A percentile compares a stretch with the other conserved stretches of the same genome.
phyloP scores from a whole-genome alignment of 2,797 vertebrate genomes.

The Calcarius lapponicus region DNA sequence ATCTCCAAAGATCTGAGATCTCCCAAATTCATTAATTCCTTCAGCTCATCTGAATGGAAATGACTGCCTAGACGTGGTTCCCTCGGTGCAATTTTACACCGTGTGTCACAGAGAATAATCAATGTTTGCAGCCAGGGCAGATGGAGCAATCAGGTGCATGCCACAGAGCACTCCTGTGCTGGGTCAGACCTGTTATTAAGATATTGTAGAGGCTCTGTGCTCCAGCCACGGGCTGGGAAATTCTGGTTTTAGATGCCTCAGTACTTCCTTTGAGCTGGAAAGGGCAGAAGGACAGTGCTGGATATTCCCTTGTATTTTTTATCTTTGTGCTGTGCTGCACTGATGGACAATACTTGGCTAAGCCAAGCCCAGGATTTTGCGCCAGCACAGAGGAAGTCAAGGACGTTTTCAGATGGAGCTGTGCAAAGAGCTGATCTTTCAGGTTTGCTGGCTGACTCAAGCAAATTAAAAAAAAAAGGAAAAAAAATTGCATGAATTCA shows the following conservation, averaged over 20 bases:
- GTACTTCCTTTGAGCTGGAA: neutral
- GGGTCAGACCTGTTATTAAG: conserved; percentile 33
- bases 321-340: neutral
- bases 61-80: neutral
- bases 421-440: neutral
- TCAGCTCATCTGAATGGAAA: conserved; percentile 63
- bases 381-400: neutral
- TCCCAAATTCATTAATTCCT: conserved; percentile 63
- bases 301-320: neutral
- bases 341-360: neutral
- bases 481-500: neutral
- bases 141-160: conserved; percentile 36
- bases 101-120: conserved; percentile 57
- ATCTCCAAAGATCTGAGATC: conserved; percentile 52
- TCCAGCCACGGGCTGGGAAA: neutral
- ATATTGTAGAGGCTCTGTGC: neutral
- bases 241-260: neutral
- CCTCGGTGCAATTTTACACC: conserved; percentile 38
- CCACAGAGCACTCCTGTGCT: conserved; percentile 10
- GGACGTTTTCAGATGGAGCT: neutral
- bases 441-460: neutral
- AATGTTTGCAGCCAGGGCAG: conserved; percentile 46
- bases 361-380: neutral
- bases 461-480: neutral
- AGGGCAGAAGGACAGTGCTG: neutral